Evolutionary conservation across 2,113 vertebrate genomes (phyloP), one percentile per base, ranked within the genome.

Genomic region (Azemiops feae): DNA sequence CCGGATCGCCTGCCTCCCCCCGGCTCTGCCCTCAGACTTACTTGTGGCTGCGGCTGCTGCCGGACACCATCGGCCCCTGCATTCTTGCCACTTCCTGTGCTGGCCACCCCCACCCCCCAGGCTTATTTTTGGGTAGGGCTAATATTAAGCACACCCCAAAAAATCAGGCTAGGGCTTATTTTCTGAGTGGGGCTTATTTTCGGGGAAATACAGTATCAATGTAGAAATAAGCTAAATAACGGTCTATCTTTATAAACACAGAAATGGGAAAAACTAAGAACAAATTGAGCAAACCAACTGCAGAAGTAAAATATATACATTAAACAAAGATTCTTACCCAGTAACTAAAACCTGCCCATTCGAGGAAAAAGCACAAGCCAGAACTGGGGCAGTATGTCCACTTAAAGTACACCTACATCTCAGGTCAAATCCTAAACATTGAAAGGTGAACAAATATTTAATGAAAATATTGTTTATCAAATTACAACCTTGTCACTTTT

Each of bases 301-400:
- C 22, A 85, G 30, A 95, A 50, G 16, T 74, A 57, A 57, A 93
- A 88, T 50, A 91, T 92, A 86, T 55, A 90, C 93, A 93, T 74
- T 58, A 91, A 91, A 93, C 60, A 53, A 91, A 50, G 88, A 7
- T 81, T 64, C 97, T 98, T 98, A 99, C 98, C 99, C 99, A 0
- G 98, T 99, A 89, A 98, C 98, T 4, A 99, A 54, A 96, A 98
- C 96, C 93, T 98, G 97, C n/a, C 98, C 98, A 86, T 99, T 98
- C 64, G 95, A 96, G 1, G 99, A 99, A 97, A 99, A 98, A 3
- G 98, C 97, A 96, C 98, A 99, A 53, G 98, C 97, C 95, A 99
- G 97, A 93, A 99, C 98, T 2, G 99, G 98, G 92, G 98, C 98
- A 34, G 96, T 96, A 94, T 99, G 98, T 74, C 96, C 97, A 85